These are phyloP conservation scores for Drosophila tripunctata DNA, from an alignment of 2,888 invertebrate genomes.

Conservation along the genomic window DNA sequence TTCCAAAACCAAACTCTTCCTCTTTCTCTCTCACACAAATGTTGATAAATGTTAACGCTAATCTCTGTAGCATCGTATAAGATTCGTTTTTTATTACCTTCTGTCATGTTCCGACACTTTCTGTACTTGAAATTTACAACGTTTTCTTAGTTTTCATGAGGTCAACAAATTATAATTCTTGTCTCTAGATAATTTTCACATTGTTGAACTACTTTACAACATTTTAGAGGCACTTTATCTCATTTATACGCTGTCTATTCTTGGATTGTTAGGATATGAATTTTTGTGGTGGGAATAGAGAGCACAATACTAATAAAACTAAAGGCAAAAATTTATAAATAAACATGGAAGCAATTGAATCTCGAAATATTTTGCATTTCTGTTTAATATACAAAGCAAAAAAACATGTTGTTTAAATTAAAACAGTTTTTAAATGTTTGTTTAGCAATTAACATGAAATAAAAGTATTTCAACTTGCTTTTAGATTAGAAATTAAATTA, in stretches of 20 bases:
- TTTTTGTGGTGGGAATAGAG: slow-evolving; percentile 2
- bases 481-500: neutral
- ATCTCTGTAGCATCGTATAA: slow-evolving; percentile 41
- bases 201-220: slow-evolving; percentile 28
- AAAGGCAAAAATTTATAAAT: slow-evolving; percentile 8
- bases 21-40: neutral
- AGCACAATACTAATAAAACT: slow-evolving; percentile 16
- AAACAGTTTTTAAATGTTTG: neutral
- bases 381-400: slow-evolving; percentile 3
- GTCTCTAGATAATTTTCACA: slow-evolving; percentile 22
- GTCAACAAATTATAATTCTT: slow-evolving; percentile 63
- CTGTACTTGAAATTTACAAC: slow-evolving; percentile 43
- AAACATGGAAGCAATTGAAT: slow-evolving; percentile 6
- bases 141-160: slow-evolving; percentile 47
- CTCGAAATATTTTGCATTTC: slow-evolving; percentile 5
- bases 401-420: too few relatives aligned
- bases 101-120: slow-evolving; percentile 53
- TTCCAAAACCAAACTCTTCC: neutral
- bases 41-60: slow-evolving; percentile 64
- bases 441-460: neutral
- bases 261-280: slow-evolving; percentile 12
- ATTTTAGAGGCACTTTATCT: slow-evolving; percentile 26
- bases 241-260: slow-evolving; percentile 32
- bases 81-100: slow-evolving; percentile 47
- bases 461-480: neutral